Evolutionary conservation across 2,797 vertebrate species (phyloP), one percentile per base, ranked within the genome.

Genomic region (Lepus townsendii): DNA sequence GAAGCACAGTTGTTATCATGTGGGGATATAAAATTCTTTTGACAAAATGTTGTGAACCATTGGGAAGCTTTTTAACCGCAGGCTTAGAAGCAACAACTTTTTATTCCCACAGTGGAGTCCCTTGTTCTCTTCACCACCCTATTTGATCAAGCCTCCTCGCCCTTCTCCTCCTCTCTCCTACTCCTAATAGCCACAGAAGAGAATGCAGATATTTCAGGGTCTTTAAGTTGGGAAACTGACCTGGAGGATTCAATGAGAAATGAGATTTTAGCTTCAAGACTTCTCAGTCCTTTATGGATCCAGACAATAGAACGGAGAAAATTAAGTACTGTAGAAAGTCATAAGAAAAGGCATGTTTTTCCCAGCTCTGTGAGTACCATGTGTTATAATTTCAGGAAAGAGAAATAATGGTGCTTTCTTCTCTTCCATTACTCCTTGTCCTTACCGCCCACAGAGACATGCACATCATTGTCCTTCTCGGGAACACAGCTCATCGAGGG

Each of bases 111-210:
- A 30, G 4, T 1, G 1, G 22, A 8, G 7, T 5, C 20, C 30
- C 30, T 52, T 0, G 3, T 30, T 35, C 1, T 13, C 8, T 30
- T n/a, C 20, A 4, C 9, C 16, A 20, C 62, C 32, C 17, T 1
- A 2, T 26, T 27, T 12, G 0, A 12, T 27, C 3, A 2, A 13
- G 54, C 22, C 14, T 50, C 63, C 42, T 11, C 68, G 14, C 12
- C 13, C 7, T 6, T 9, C 24, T 0, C 42, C 63, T 52, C 47
- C 27, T 42, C 32, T 16, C 50, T 54, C 63, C 26, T 38, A 3
- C 32, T 54, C 57, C n/a, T 65, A 17, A 22, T 72, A 32, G 32
- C 47, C 75, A 11, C 0, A 14, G 63, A 16, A 62, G 30, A 90
- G 68, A 38, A 57, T 7, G 22, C 9, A 89, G 38, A 35, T 68